Conservation (phyloP, 2,113 vertebrate species). For the Rousettus leschenaultii region DNA sequence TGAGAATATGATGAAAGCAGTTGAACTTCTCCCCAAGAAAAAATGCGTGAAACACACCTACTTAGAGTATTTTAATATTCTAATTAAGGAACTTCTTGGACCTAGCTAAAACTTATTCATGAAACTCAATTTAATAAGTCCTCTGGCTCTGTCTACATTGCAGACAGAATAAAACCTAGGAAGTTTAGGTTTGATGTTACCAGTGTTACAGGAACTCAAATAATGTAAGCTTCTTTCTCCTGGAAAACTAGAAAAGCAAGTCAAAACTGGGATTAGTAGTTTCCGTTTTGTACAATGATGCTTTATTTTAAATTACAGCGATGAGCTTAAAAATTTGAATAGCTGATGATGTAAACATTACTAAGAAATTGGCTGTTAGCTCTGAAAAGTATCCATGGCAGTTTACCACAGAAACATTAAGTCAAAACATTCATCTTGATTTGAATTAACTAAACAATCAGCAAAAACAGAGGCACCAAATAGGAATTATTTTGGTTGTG, state of each 20-base stretch:
- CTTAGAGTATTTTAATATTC: neutral
- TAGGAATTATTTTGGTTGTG: slow-evolving; percentile 1
- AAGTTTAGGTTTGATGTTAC: neutral
- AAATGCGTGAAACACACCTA: neutral
- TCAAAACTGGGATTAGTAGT: neutral
- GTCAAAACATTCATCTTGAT: neutral
- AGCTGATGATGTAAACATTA: neutral
- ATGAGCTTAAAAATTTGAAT: neutral
- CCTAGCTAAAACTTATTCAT: neutral
- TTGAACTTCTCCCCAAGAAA: neutral
- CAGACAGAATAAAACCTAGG: neutral
- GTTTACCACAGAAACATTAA: neutral
- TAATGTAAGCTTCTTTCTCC: neutral
- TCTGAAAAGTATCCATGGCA: neutral
- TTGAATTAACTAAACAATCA: neutral
- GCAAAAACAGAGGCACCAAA: neutral
- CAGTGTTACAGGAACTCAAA: neutral
- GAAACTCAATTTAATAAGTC: neutral
- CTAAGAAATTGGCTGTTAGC: neutral
- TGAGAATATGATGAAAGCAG: neutral
- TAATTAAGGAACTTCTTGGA: neutral
- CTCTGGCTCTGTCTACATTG: neutral
- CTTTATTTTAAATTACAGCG: slow-evolving; percentile 27
- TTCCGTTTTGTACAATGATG: neutral
- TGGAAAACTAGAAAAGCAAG: neutral